A percentile compares a stretch with the other conserved stretches of the same genome.
Conservation (phyloP, 2,797 vertebrate species). For the Cyclura pinguis region DNA sequence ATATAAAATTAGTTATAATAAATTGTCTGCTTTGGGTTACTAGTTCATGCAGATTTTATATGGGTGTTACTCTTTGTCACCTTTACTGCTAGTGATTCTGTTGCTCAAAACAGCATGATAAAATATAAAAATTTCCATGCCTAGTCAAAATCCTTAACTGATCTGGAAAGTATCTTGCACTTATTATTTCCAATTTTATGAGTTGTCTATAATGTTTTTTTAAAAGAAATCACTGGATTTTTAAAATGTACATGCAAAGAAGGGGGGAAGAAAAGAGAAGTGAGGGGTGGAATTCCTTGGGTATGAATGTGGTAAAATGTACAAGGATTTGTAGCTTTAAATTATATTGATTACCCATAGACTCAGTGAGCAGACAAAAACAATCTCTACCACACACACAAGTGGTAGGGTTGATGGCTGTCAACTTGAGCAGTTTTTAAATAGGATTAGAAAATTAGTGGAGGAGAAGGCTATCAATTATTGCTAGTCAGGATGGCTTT, state of each 20-base stretch:
- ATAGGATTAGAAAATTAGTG: background rate
- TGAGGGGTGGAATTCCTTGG: too few relatives aligned
- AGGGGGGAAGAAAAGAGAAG: too few relatives aligned
- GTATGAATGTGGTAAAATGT: too few relatives aligned
- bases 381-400: background rate
- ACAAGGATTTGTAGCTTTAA: background rate
- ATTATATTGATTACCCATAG: background rate
- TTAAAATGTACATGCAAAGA: too few relatives aligned
- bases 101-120: background rate
- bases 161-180: background rate
- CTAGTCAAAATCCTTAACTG: background rate
- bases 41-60: slow-evolving; percentile 13
- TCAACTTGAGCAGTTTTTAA: background rate
- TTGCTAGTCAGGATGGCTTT: background rate
- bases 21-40: background rate
- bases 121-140: background rate
- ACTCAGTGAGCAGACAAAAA: background rate
- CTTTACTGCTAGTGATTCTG: background rate
- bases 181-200: background rate
- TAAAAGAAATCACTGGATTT: too few relatives aligned
- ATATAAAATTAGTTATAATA: slow-evolving; percentile 27
- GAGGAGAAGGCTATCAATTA: background rate
- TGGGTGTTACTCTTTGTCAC: background rate
- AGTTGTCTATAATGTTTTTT: background rate
- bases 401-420: background rate